phyloP scores from a whole-genome alignment of 1,140 invertebrate species.

The Panulirus ornatus region DNA sequence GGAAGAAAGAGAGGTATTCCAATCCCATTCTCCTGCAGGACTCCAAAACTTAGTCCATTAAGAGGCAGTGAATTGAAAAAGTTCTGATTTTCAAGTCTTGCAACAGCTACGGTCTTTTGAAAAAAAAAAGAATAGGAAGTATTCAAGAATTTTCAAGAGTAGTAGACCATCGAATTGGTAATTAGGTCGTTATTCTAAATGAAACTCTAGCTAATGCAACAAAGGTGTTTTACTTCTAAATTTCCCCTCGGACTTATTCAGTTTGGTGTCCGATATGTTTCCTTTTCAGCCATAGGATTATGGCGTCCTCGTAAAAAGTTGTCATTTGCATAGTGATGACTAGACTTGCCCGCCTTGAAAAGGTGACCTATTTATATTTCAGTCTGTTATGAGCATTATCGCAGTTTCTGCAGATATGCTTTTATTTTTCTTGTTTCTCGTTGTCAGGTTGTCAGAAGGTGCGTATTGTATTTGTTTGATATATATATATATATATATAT shows the following conservation, averaged over 20 bases:
- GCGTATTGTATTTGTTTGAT: background rate
- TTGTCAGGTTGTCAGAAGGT: no score
- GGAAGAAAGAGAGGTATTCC: background rate
- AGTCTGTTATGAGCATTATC: no score
- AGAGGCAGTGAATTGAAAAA: conserved; percentile 11
- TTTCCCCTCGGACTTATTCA: no score
- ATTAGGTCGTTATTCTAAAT: background rate
- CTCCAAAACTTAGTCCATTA: background rate
- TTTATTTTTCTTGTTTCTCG: no score
- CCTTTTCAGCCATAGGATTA: no score
- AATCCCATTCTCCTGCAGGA: background rate
- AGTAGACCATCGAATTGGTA: background rate
- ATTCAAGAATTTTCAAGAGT: conserved; percentile 1
- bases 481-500: background rate
- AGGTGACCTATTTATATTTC: no score
- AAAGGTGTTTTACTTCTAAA: no score
- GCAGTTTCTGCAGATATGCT: no score
- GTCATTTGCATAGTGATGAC: no score
- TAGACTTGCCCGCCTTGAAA: no score
- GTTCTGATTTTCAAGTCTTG: conserved; percentile 17
- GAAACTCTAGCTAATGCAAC: background rate
- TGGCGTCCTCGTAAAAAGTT: no score
- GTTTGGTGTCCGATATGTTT: background rate
- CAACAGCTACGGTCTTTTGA: background rate
- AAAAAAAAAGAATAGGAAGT: no score